A percentile compares a stretch with the other conserved stretches of the same genome.
These are phyloP conservation scores for Conger conger DNA, from an alignment of 2,113 vertebrate species.

Conservation along the genomic window DNA sequence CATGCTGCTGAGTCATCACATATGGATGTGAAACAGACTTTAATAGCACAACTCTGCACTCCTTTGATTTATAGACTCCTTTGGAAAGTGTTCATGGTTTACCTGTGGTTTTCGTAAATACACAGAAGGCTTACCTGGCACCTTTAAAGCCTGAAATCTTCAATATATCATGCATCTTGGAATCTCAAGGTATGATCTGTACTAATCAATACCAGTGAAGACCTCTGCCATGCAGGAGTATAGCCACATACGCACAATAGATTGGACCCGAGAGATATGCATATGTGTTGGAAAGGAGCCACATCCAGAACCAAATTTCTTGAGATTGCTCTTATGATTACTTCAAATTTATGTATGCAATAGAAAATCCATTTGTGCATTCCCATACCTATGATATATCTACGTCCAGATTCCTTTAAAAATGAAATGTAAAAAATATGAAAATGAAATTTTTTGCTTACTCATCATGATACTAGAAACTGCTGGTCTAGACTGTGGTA, in stretches of 20 bases:
- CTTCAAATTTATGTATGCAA: background rate
- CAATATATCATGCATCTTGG: background rate
- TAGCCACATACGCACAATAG: background rate
- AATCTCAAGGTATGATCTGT: background rate
- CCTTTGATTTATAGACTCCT: conserved; percentile 26
- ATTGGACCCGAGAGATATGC: background rate
- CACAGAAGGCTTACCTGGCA: conserved; percentile 13
- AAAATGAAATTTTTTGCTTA: no score
- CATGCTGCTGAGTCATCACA: conserved; percentile 41
- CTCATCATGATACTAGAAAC: no score
- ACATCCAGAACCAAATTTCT: background rate
- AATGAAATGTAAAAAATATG: no score
- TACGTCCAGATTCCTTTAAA: no score
- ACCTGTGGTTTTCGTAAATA: conserved; percentile 8
- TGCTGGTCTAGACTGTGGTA: no score
- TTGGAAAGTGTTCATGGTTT: conserved; percentile 21
- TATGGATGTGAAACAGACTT: conserved; percentile 8
- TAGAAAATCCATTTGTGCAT: background rate
- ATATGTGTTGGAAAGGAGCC: background rate
- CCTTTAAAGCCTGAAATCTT: conserved; percentile 15
- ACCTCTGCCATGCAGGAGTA: background rate
- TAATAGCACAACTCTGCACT: conserved; percentile 2
- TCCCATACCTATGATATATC: background rate
- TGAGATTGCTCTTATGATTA: background rate
- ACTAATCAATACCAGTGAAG: background rate